Evolutionary conservation across 2,888 invertebrate genomes (phyloP).

Genomic region (Netelia virgata): DNA sequence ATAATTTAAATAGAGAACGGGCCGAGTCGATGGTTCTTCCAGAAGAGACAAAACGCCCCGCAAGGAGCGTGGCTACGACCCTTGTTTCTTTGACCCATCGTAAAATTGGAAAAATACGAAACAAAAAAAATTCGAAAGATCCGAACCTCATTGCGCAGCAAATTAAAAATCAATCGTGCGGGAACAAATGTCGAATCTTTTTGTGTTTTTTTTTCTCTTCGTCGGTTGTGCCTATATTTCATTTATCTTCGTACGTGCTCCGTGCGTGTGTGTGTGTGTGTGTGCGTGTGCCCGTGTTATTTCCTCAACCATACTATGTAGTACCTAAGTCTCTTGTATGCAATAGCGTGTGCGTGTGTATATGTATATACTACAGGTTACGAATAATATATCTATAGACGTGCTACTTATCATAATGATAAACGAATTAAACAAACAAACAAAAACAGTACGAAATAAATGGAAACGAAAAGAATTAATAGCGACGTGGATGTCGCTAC

Average conservation of each 20-base stretch:
- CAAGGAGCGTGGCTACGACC: slow-evolving; percentile 41
- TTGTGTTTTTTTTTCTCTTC: slow-evolving; percentile 41
- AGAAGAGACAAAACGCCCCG: slow-evolving; percentile 47
- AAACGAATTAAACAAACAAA: slow-evolving; percentile 3
- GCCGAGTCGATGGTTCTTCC: background rate
- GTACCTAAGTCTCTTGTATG: slow-evolving; percentile 49
- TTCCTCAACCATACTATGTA: background rate
- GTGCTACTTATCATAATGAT: background rate
- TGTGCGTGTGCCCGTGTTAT: slow-evolving; percentile 24
- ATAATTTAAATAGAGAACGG: slow-evolving; percentile 18
- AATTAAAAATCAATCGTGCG: background rate
- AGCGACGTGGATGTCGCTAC: slow-evolving; percentile 4
- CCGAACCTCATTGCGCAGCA: background rate
- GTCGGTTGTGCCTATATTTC: slow-evolving; percentile 61
- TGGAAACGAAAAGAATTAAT: background rate
- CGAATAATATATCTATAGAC: background rate
- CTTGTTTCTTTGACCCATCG: slow-evolving; percentile 36
- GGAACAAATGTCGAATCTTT: slow-evolving; percentile 30
- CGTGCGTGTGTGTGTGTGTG: slow-evolving; percentile 54
- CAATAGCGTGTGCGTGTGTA: slow-evolving; percentile 56
- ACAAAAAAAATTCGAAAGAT: slow-evolving; percentile 30
- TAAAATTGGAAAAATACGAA: background rate
- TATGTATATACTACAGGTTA: slow-evolving; percentile 55
- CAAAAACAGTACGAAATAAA: background rate
- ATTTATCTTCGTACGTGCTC: slow-evolving; percentile 54